Evolutionary conservation across 2,888 invertebrate genomes (phyloP).

Genomic region (Andrena hattorfiana): DNA sequence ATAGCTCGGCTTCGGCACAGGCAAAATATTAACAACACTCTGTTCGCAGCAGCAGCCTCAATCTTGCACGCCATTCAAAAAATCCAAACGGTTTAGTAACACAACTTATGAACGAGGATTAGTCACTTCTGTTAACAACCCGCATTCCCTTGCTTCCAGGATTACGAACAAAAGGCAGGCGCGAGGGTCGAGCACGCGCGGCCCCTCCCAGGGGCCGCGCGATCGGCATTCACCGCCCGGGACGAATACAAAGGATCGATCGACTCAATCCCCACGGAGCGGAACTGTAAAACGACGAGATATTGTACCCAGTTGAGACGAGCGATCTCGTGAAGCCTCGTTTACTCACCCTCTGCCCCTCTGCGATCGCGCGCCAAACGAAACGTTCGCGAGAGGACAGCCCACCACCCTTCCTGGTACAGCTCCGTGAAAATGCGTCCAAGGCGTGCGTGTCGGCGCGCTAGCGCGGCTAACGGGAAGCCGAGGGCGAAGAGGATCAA

Average conservation of each 20-base stretch:
- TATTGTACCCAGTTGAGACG: no score
- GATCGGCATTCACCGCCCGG: neutral
- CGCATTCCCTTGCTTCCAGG: neutral
- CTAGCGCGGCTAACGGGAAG: constrained; percentile 23
- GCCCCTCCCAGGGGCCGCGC: no score
- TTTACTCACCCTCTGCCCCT: constrained; percentile 47
- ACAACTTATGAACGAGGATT: neutral
- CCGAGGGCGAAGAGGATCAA: constrained; percentile 26
- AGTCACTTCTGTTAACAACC: neutral
- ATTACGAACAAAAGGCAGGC: neutral
- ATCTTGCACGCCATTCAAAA: neutral
- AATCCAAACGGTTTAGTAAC: neutral
- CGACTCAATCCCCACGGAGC: neutral
- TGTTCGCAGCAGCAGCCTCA: neutral
- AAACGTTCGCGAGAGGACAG: constrained; percentile 36
- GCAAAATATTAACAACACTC: neutral
- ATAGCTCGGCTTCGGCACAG: constrained; percentile 1
- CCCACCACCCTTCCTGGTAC: constrained; percentile 38
- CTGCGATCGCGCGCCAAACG: constrained; percentile 23
- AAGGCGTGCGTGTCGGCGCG: constrained; percentile 27
- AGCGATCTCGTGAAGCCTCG: neutral
- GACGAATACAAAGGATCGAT: constrained; percentile 9
- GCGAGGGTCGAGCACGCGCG: neutral
- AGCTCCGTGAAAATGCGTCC: constrained; percentile 37
- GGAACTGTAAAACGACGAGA: neutral